Base-by-base conservation (phyloP, 2,888 invertebrate species). In the Diadegma fenestrale region DNA sequence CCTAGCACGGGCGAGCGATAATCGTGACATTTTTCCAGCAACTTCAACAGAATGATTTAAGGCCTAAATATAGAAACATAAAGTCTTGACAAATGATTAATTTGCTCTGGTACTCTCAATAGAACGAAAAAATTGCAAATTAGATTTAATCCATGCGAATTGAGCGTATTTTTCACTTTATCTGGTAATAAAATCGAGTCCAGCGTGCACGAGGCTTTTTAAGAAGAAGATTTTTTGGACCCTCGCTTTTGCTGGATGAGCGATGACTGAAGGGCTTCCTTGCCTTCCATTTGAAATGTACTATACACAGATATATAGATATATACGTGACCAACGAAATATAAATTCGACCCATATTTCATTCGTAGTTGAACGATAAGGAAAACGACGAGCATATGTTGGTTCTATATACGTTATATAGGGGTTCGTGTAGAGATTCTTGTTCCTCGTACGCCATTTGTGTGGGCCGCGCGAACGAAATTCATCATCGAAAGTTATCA, bases 401-500 rank as follows among this genome's bases (percentile, higher is more conserved):
- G 1, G 63, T 26, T 68, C 37, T 12, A 41, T 41, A 14, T 6
- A 19, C 45, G n/a, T n/a, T n/a, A n/a, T 30, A 14, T 54, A 30
- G 37, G 37, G 19, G 22, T n/a, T 30, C 48, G 14, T 33, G 26
- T 76, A 58, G 1, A 30, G 45, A 54, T 33, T 41, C 14, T 10
- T 41, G 41, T 54, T 43, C 33, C 84, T 76, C 76, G 84, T 80
- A 72, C 12, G 37, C 45, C 17, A 51, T 7, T 66, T 17, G 41
- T 66, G 73, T 75, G 77, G 73, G 72, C 48, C 37, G 10, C 37
- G 37, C 37, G 63, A 45, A 71, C 43, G 30, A 84, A 82, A 78
- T 82, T 78, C 37, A 68, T 81, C 48, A 63, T 68, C 48, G 68
- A 54, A 69, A 68, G 69, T 81, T 85, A 85, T 85, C 81, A 48